These are phyloP conservation scores for Agonopterix alstromeriana DNA, from an alignment of 2,888 invertebrate species.

Conservation along the genomic window DNA sequence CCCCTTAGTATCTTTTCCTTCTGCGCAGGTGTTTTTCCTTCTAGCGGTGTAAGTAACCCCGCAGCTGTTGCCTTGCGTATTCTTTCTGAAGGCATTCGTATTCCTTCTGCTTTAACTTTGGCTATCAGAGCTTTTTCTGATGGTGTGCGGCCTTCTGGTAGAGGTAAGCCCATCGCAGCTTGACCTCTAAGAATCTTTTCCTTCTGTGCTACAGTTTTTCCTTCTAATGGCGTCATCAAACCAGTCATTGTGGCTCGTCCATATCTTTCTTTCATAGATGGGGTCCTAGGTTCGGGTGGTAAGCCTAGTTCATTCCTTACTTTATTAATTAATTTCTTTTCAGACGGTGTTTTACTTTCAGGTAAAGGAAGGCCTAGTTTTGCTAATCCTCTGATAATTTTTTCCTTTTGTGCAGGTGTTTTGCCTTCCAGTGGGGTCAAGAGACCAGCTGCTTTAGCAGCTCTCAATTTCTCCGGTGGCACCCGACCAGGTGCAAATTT, in stretches of 20 bases:
- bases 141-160: conserved; percentile 7
- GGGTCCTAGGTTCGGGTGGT: conserved; percentile 25
- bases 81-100: conserved; percentile 10
- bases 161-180: conserved; percentile 11
- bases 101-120: conserved; percentile 1
- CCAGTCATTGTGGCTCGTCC: conserved; percentile 18
- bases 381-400: conserved; percentile 19
- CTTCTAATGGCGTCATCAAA: conserved; percentile 20
- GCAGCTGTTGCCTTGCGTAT: conserved; percentile 13
- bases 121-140: conserved; percentile 5
- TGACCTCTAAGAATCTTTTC: conserved; percentile 13
- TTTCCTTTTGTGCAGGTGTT: conserved; percentile 25
- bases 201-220: conserved; percentile 17
- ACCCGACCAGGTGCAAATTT: conserved; percentile 8
- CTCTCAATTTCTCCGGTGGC: conserved; percentile 15
- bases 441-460: conserved; percentile 1
- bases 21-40: conserved; percentile 20
- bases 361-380: conserved; percentile 21
- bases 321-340: conserved; percentile 21
- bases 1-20: conserved; percentile 19
- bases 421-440: conserved; percentile 25
- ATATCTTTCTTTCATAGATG: conserved; percentile 14
- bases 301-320: conserved; percentile 19
- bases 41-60: conserved; percentile 16
- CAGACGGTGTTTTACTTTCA: conserved; percentile 22